A percentile compares a stretch with the other conserved stretches of the same genome.
phyloP scores from a whole-genome alignment of 2,113 vertebrate species.

The Gyps fulvus region DNA sequence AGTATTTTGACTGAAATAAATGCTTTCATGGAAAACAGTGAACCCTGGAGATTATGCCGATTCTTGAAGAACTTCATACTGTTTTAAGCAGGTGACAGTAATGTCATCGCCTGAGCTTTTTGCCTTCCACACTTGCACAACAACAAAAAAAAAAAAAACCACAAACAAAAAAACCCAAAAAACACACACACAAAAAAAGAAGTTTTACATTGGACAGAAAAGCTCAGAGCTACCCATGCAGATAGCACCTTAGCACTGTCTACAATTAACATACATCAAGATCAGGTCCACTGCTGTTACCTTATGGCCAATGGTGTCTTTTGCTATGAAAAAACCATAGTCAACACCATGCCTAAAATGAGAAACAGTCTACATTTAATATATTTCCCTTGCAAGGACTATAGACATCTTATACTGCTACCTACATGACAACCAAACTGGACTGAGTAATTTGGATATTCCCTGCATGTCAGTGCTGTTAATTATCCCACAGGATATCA shows the following conservation, averaged over 20 bases:
- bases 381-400: not conserved
- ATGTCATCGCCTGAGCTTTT: conserved; percentile 73
- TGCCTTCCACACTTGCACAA: conserved; percentile 52
- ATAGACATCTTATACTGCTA: not conserved
- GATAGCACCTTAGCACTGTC: not conserved
- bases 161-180: not conserved
- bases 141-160: not conserved
- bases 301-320: not conserved
- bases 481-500: not conserved
- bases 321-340: not conserved
- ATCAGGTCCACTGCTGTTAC: not conserved
- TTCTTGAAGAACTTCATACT: conserved; percentile 73
- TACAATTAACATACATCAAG: not conserved
- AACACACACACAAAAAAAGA: not conserved
- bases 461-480: not conserved
- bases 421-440: not conserved
- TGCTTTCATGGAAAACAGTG: conserved; percentile 71
- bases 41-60: conserved; percentile 69
- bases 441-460: not conserved
- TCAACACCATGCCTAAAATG: not conserved
- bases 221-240: conserved; percentile 17
- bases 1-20: conserved; percentile 78
- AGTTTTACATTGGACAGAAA: conserved; percentile 23
- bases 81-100: conserved; percentile 80
- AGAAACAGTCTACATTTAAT: not conserved